Conservation (phyloP, 2,113 vertebrate species). For the Serinus canaria region DNA sequence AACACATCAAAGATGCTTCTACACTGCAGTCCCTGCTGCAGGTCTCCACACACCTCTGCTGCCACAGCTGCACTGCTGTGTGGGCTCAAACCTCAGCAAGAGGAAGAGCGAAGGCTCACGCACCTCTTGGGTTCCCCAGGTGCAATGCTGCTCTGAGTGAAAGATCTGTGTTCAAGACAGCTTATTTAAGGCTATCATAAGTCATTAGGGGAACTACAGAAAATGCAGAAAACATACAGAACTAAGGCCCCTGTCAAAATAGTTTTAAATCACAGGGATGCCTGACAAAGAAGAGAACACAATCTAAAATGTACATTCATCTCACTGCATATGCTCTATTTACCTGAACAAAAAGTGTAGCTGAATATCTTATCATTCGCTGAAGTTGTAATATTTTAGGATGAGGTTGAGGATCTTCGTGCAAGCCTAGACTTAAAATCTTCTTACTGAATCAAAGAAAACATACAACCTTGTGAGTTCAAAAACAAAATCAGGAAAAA, state of each 20-base stretch:
- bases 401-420: constrained; percentile 86
- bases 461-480: neutral
- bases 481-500: neutral
- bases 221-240: neutral
- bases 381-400: constrained; percentile 89
- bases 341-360: constrained; percentile 96
- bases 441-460: constrained; percentile 84
- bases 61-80: neutral
- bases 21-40: neutral
- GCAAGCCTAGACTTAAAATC: constrained; percentile 88
- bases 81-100: neutral
- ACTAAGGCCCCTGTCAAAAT: neutral
- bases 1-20: neutral
- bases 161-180: neutral
- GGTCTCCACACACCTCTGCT: neutral
- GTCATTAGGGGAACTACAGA: neutral
- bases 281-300: neutral
- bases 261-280: neutral
- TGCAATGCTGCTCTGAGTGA: neutral
- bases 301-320: neutral
- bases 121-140: neutral
- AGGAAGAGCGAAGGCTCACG: neutral
- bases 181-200: neutral
- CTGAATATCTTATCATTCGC: constrained; percentile 92
- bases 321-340: neutral